These are phyloP conservation scores for Leucophenga varia DNA, from an alignment of 1,140 invertebrate species.

Conservation along the genomic window DNA sequence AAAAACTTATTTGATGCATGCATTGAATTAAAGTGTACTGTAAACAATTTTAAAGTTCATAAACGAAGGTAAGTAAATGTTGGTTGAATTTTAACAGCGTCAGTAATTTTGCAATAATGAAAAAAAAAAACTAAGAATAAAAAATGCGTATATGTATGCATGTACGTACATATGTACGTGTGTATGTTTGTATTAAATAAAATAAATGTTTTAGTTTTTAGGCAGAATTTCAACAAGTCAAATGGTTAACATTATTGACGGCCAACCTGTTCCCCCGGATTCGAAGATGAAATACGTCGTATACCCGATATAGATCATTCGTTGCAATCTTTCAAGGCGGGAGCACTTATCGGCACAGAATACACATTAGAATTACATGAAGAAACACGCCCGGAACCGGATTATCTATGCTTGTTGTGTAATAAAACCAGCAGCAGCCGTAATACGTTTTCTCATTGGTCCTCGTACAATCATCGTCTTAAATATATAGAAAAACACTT, in stretches of 20 bases:
- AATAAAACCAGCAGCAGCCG: slow-evolving; percentile 73
- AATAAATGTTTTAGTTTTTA: too few relatives aligned
- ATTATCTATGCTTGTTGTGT: slow-evolving; percentile 74
- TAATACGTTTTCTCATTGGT: slow-evolving; percentile 73
- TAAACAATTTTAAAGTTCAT: too few relatives aligned
- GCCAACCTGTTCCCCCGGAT: slow-evolving; percentile 72
- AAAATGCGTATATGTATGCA: neutral
- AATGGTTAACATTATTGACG: slow-evolving; percentile 60
- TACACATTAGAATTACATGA: slow-evolving; percentile 71
- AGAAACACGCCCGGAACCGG: slow-evolving; percentile 64
- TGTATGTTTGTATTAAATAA: neutral
- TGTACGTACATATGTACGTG: neutral
- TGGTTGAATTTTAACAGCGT: too few relatives aligned
- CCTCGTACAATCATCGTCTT: slow-evolving; percentile 69
- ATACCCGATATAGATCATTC: slow-evolving; percentile 62
- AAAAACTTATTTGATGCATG: too few relatives aligned
- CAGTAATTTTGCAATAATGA: too few relatives aligned
- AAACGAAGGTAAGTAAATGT: too few relatives aligned
- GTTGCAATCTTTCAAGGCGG: slow-evolving; percentile 56
- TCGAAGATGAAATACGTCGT: slow-evolving; percentile 65
- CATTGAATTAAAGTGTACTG: too few relatives aligned
- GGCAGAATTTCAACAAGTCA: neutral
- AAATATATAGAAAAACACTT: slow-evolving; percentile 60
- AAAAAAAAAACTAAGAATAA: too few relatives aligned
- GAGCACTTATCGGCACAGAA: slow-evolving; percentile 66